These are phyloP conservation scores for Capreolus pygargus DNA, from an alignment of 2,113 vertebrate species.

Conservation along the genomic window DNA sequence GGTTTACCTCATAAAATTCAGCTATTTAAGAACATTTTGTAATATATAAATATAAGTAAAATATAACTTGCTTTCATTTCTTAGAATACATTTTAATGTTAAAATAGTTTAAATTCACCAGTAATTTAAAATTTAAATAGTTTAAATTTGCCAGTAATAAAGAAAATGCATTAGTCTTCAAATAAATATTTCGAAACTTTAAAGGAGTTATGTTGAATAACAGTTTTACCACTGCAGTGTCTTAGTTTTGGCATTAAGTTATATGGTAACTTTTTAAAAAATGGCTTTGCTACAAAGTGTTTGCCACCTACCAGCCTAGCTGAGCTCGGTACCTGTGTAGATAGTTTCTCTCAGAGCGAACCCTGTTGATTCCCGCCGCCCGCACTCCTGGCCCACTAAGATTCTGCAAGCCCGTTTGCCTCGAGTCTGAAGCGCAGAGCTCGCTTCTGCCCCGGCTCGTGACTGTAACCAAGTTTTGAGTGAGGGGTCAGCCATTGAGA, in stretches of 20 bases:
- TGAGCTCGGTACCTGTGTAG: not conserved
- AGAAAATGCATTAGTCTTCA: not conserved
- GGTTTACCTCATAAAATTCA: not conserved
- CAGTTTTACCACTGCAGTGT: not conserved
- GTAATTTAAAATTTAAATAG: not conserved
- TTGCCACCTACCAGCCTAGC: not conserved
- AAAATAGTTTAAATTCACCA: not conserved
- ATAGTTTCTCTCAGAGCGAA: not conserved
- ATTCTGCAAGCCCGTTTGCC: not conserved
- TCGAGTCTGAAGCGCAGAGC: not conserved
- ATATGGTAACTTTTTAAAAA: not conserved
- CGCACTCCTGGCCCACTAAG: too few relatives aligned
- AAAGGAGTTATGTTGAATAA: not conserved
- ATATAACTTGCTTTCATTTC: not conserved
- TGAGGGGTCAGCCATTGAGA: not conserved
- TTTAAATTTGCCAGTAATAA: not conserved
- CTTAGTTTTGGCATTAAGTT: not conserved
- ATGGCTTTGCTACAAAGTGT: not conserved
- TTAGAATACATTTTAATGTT: not conserved
- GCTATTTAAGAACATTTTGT: not conserved
- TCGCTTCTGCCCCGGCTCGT: not conserved
- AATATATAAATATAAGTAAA: not conserved
- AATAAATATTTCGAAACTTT: not conserved
- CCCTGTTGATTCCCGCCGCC: not conserved
- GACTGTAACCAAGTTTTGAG: not conserved